phyloP scores from a whole-genome alignment of 2,888 invertebrate genomes.

The Drosophila kambysellisi region DNA sequence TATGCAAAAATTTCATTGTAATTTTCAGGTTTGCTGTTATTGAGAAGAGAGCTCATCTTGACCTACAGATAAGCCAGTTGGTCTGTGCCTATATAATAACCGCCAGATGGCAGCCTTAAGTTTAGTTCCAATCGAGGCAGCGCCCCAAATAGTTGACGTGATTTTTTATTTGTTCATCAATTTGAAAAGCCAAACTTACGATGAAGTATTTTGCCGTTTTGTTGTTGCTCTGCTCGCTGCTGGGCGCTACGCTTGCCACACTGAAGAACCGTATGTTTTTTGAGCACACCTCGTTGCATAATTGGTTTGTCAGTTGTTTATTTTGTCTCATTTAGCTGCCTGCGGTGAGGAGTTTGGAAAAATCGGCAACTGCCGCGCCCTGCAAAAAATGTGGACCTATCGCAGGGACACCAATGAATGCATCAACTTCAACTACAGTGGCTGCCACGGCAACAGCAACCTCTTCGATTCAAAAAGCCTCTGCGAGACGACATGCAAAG shows the following conservation, averaged over 20 bases:
- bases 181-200: not conserved
- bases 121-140: constrained; percentile 50
- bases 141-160: constrained; percentile 10
- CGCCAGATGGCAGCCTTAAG: not conserved
- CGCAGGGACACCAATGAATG: constrained; percentile 85
- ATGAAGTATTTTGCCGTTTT: constrained; percentile 69
- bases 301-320: not conserved
- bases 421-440: constrained; percentile 90
- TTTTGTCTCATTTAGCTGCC: constrained; percentile 30
- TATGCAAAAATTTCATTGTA: constrained; percentile 49
- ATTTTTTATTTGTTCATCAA: not conserved
- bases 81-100: constrained; percentile 65
- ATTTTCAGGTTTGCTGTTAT: constrained; percentile 62
- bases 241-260: constrained; percentile 50
- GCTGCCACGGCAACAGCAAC: constrained; percentile 91
- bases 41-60: constrained; percentile 45
- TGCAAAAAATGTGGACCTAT: constrained; percentile 46
- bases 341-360: constrained; percentile 67
- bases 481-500: constrained; percentile 87
- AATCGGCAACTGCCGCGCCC: constrained; percentile 43
- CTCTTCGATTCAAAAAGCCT: constrained; percentile 88
- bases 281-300: not conserved
- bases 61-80: constrained; percentile 70
- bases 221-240: constrained; percentile 49
- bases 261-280: constrained; percentile 59